Base-by-base conservation (phyloP, 2,113 vertebrate genomes). In the Embiotoca jacksoni region DNA sequence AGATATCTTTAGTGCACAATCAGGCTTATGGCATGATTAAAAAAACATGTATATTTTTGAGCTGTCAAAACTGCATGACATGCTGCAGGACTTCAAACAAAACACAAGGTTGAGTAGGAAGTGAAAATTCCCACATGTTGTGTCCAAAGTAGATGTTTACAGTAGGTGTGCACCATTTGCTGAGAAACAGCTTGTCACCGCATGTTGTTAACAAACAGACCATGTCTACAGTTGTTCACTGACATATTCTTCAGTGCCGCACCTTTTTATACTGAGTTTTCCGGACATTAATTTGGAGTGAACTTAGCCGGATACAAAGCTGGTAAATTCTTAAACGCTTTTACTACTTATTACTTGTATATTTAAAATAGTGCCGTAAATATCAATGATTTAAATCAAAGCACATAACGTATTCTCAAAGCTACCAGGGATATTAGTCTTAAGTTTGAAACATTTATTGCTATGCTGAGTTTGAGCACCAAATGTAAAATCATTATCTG, bases 401-500 rank as follows among this genome's bases (percentile, higher is more conserved):
- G 13, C 8, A n/a, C 13, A 37, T 16, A 65, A 41, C 56, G n/a
- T 0, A 9, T 54, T 69, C 41, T 35, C 3, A 46, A 10, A 66
- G 33, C 6, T 35, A 15, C 4, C 0, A 0, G 31, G 6, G 31
- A 5, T 35, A 44, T 57, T 62, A 31, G 16, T 53, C 3, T 32
- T 32, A 14, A 7, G 23, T 56, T 55, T 50, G 56, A 11, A 31
- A 55, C 53, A 30, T 33, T 35, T 59, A 64, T 37, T 10, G 9
- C n/a, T 66, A 7, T 37, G 55, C 10, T 54, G 7, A 52, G n/a
- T 75, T 59, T 49, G 32, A 16, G 61, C 30, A 49, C 50, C 39
- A 69, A 62, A 23, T 72, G 44, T 13, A 62, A 68, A 80, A 55
- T 47, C 14, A 55, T 33, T 13, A 57, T 33, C 37, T 46, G 10